Percentiles rank a stretch among this genome's conserved stretches.
Evolutionary conservation across 1,140 invertebrate genomes (phyloP).

Genomic region (Vollenhovia emeryi): DNA sequence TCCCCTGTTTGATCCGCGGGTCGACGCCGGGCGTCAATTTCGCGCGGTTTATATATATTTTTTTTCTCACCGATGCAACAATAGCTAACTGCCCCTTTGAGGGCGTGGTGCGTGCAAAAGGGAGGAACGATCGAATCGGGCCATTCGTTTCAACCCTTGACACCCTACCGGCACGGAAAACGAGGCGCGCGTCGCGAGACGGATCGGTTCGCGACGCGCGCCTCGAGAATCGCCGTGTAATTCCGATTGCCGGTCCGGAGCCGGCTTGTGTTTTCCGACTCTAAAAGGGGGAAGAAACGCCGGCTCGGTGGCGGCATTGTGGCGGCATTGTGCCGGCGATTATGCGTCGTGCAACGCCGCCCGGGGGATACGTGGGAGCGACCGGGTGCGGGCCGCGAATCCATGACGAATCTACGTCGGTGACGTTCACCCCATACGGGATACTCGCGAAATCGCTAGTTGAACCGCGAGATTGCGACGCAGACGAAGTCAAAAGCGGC

Average conservation of each 20-base stretch:
- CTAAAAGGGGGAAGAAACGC: constrained; percentile 13
- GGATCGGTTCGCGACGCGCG: constrained; percentile 43
- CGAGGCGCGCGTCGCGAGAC: constrained; percentile 37
- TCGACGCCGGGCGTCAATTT: constrained; percentile 34
- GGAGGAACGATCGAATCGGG: constrained; percentile 35
- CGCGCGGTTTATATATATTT: constrained; percentile 33
- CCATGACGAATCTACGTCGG: constrained; percentile 55
- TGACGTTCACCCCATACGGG: constrained; percentile 1
- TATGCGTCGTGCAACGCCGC: not conserved
- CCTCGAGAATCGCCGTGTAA: constrained; percentile 71
- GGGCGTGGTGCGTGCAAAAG: not conserved
- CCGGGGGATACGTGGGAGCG: constrained; percentile 45
- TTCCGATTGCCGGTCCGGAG: constrained; percentile 59
- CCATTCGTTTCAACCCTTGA: constrained; percentile 43
- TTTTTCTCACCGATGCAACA: constrained; percentile 28
- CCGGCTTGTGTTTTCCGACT: constrained; percentile 37
- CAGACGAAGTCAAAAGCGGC: not conserved
- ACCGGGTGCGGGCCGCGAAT: constrained; percentile 47
- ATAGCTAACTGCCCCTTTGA: constrained; percentile 49
- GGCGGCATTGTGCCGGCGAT: constrained; percentile 50
- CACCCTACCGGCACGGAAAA: constrained; percentile 36
- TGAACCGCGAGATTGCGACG: constrained; percentile 49
- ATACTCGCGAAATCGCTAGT: constrained; percentile 42
- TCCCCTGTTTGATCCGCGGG: constrained; percentile 16
- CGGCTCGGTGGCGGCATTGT: constrained; percentile 37